A percentile compares a stretch with the other conserved stretches of the same genome.
Evolutionary conservation across 2,888 invertebrate species (phyloP).

Genomic region (Lampropteryx suffumata): DNA sequence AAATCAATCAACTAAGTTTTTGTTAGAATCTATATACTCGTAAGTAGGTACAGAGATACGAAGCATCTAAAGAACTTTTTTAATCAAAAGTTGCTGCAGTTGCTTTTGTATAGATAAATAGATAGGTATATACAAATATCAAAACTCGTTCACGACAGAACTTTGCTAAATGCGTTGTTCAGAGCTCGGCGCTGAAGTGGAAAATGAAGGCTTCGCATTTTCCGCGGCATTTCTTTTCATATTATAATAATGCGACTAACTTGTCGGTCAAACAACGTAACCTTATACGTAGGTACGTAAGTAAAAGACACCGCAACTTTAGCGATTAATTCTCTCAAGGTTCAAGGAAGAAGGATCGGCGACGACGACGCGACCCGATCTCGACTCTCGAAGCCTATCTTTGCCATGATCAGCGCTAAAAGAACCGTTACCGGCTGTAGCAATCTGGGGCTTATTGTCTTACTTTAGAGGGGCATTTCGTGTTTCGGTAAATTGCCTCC

Average conservation of each 20-base stretch:
- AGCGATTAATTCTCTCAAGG: constrained; percentile 5
- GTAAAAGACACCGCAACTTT: too few species aligned
- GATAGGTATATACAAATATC: constrained; percentile 9
- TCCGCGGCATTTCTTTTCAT: constrained; percentile 7
- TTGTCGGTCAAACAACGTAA: too few species aligned
- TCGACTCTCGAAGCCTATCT: constrained; percentile 8
- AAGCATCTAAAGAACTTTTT: neutral
- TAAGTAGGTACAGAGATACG: too few species aligned
- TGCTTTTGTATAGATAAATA: constrained; percentile 1
- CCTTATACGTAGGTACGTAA: too few species aligned
- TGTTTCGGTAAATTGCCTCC: constrained; percentile 4
- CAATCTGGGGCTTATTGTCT: constrained; percentile 13
- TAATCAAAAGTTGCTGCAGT: neutral
- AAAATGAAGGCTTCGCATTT: constrained; percentile 19
- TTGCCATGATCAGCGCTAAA: constrained; percentile 12
- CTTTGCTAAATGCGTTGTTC: constrained; percentile 7
- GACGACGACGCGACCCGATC: too few species aligned
- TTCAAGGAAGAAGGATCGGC: constrained; percentile 10
- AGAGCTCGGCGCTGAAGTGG: constrained; percentile 9
- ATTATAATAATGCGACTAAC: too few species aligned
- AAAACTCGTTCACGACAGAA: constrained; percentile 7
- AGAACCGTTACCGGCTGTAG: constrained; percentile 8
- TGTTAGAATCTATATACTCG: constrained; percentile 10
- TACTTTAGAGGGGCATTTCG: constrained; percentile 4
- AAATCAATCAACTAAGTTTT: too few species aligned